Conservation (phyloP, 2,113 vertebrate genomes). For the Psilopsiagon aymara region DNA sequence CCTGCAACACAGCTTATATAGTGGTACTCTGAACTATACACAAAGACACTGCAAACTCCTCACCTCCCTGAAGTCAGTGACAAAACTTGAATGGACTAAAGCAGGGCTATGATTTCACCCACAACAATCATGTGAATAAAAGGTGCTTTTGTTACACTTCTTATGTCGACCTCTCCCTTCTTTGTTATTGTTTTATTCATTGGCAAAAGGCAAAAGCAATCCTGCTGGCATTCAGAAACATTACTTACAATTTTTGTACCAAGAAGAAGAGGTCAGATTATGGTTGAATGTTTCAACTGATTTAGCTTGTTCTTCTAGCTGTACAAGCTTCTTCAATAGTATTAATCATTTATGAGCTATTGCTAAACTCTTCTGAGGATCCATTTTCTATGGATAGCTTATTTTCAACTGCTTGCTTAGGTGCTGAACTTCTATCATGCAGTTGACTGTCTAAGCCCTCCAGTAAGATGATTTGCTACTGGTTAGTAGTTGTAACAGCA, state of each 20-base stretch:
- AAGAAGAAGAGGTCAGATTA: not conserved
- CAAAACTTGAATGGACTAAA: not conserved
- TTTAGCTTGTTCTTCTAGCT: conserved; percentile 1
- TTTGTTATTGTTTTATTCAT: conserved; percentile 24
- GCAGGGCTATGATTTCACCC: not conserved
- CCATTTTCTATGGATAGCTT: not conserved
- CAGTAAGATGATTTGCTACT: not conserved
- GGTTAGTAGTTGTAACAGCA: not conserved
- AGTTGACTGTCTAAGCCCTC: not conserved
- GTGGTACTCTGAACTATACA: not conserved
- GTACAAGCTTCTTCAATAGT: not conserved
- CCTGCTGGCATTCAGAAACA: conserved; percentile 19
- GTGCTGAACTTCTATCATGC: not conserved
- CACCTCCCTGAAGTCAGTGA: not conserved
- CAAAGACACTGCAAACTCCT: not conserved
- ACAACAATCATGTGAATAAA: not conserved
- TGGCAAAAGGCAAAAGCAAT: conserved; percentile 30
- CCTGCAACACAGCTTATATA: not conserved
- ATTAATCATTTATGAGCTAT: conserved; percentile 27
- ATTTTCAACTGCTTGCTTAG: not conserved
- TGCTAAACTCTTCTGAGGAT: conserved; percentile 8
- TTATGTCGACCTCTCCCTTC: not conserved
- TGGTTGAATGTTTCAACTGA: conserved; percentile 1
- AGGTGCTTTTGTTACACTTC: conserved; percentile 26
- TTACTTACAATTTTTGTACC: conserved; percentile 41